A percentile compares a stretch with the other conserved stretches of the same genome.
Conservation (phyloP, 2,113 vertebrate genomes). For the Microcebus tavaratra region DNA sequence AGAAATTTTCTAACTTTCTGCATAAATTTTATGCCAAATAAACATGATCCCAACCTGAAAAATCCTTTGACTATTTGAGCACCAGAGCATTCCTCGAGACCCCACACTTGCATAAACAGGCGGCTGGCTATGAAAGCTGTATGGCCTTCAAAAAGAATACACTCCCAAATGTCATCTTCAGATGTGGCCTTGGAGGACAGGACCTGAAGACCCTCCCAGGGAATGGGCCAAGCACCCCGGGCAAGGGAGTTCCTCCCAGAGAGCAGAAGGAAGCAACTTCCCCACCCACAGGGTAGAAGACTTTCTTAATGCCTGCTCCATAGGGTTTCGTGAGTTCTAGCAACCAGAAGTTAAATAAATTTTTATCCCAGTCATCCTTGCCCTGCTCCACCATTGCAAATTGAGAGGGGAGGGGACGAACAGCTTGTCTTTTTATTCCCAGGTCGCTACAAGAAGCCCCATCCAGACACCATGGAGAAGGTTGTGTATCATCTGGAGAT, state of each 20-base stretch:
- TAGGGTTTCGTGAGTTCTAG: background rate
- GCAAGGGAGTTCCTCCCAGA: background rate
- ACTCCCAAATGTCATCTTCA: background rate
- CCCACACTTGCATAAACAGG: background rate
- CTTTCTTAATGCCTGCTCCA: background rate
- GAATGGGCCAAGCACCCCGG: background rate
- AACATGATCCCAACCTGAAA: background rate
- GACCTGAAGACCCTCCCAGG: background rate
- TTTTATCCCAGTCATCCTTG: background rate
- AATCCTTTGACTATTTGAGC: background rate
- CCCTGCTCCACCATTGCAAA: background rate
- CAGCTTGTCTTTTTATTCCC: background rate
- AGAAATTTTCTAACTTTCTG: background rate
- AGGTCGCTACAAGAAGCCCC: background rate
- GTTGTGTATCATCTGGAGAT: background rate
- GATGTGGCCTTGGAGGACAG: background rate
- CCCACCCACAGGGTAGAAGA: background rate
- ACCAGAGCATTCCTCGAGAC: background rate
- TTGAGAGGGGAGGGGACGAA: background rate
- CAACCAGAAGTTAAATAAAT: background rate
- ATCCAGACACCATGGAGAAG: background rate
- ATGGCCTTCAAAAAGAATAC: background rate
- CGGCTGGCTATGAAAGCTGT: background rate
- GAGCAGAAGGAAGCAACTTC: background rate
- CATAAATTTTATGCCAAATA: background rate